Percentiles rank a stretch among this genome's conserved stretches.
These are phyloP conservation scores for Leuciscus idus DNA, from an alignment of 2,113 vertebrate species.

Conservation along the genomic window DNA sequence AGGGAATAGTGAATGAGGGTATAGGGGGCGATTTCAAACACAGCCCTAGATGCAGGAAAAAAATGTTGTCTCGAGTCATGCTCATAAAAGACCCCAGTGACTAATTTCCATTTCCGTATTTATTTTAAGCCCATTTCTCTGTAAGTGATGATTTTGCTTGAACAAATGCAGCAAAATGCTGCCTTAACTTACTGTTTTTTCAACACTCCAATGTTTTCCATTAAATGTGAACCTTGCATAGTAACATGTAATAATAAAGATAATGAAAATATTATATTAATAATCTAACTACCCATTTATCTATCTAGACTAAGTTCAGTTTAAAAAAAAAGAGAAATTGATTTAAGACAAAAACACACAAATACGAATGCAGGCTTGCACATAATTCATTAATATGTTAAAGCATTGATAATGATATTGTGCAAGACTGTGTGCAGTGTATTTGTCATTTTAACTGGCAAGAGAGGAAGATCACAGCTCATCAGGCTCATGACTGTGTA, in stretches of 20 bases:
- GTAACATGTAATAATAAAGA: background rate
- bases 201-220: background rate
- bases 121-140: background rate
- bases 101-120: background rate
- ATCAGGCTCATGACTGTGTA: background rate
- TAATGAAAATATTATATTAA: background rate
- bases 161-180: background rate
- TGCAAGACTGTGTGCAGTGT: background rate
- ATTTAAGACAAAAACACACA: background rate
- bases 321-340: background rate
- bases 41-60: background rate
- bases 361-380: background rate
- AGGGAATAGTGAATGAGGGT: no score
- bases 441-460: background rate
- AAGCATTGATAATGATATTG: background rate
- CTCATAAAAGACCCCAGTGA: background rate
- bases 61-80: background rate
- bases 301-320: background rate
- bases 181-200: background rate
- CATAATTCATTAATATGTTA: background rate
- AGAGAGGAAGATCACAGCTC: constrained; percentile 11
- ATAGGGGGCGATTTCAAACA: no score
- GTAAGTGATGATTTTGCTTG: background rate
- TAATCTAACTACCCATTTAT: background rate
- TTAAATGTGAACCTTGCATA: background rate